Evolutionary conservation across 2,113 vertebrate species (phyloP), one percentile per base, ranked within the genome.

Genomic region (Sorex fumeus): DNA sequence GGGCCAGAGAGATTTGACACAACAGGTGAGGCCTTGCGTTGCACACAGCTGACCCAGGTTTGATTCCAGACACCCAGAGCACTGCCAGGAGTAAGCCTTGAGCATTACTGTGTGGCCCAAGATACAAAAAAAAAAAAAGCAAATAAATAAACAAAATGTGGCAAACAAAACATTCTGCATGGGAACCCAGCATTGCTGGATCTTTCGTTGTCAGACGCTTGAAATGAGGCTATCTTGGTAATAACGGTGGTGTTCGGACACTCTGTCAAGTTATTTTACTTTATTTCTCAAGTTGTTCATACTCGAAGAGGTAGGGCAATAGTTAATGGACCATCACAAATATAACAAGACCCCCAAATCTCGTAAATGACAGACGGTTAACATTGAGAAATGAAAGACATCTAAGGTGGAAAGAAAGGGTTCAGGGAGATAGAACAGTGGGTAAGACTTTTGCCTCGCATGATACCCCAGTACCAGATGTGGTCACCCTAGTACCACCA

Each of bases 211-310:
- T 50, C 47, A 13, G 47, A 50, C 2, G 47, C 57, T 79, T 81
- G 6, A 91, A 71, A 70, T 47, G 57, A 90, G 30, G 3, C n/a
- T 87, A 74, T 70, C 25, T 40, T n/a, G 40, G 21, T 75, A 70
- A 40, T 47, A 60, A 53, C 45, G 67, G 21, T 9, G 7, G 47
- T 43, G 6, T 79, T 28, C 62, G 60, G 12, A n/a, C n/a, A 23
- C 47, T 67, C 36, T 84, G 4, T 87, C 25, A 30, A 66, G 6
- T 47, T 60, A 40, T 90, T 90, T 75, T 79, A 28, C 21, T 74
- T 91, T 83, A 79, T 76, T 80, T 94, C 84, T 90, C 76, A 79
- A 32, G 45, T 84, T 82, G 40, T 85, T 91, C 74, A 88, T 78
- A 88, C 62, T 62, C 81, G 28, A 45, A 25, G 47, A 67, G 13